Base-by-base conservation (phyloP, 2,113 vertebrate genomes). In the Leucopsar rothschildi region DNA sequence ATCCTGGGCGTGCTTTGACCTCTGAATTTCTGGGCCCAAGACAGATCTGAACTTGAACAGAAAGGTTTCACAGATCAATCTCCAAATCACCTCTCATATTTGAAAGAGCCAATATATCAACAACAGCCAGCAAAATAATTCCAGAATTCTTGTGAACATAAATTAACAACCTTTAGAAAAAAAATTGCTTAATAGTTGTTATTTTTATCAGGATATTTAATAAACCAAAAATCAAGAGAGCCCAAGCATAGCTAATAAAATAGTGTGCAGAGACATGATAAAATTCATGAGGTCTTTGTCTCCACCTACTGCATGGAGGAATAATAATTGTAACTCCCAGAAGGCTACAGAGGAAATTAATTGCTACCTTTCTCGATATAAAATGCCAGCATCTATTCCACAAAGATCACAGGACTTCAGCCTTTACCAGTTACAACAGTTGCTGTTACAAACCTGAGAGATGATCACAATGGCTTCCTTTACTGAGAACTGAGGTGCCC, bases 251-350 rank as follows among this genome's bases (percentile, higher is more conserved):
- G 19, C 37, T 56, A 75, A 65, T 40, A 76, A 92, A 88, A 75
- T 78, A 82, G 47, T 42, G 56, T 59, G 49, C 31, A 15, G 35
- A 77, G n/a, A 80, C n/a, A 84, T 33, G 33, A 45, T 44, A 72
- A 83, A 83, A 90, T 97, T 96, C 40, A 61, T 73, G 61, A 95
- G 87, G 96, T 97, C 95, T 97, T 96, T 97, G 97, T 97, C 96
- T 97, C 96, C 96, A 95, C 83, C 97, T 97, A 89, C 93, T 96
- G 96, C 55, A 64, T 69, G 90, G 66, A 96, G 77, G 33, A 97
- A 90, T 92, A 95, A 65, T 69, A 73, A 49, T 65, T 37, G 1
- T 56, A 91, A 60, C 47, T 86, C 45, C 69, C 53, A 71, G 40
- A 66, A 42, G 57, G 57, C 56, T 24, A 31, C 20, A 65, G 35